Evolutionary conservation across 1,140 invertebrate genomes (phyloP).

Genomic region (Panagrolaimus sp.): DNA sequence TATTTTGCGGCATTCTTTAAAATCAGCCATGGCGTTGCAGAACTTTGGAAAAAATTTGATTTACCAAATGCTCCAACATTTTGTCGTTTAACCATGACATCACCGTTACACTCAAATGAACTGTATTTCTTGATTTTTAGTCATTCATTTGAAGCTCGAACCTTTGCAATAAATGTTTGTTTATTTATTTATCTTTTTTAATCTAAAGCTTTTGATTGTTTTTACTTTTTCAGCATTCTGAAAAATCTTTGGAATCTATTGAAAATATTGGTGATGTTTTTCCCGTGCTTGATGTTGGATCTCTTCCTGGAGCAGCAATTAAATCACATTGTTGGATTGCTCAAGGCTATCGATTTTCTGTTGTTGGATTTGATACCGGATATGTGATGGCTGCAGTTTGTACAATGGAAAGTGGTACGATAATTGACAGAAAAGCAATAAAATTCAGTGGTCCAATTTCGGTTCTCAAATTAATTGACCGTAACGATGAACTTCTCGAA

Average conservation of each 20-base stretch:
- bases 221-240: slow-evolving; percentile 21
- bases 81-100: slow-evolving; percentile 34
- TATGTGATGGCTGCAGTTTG: slow-evolving; percentile 39
- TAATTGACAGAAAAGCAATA: slow-evolving; percentile 35
- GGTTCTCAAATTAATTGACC: slow-evolving; percentile 37
- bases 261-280: slow-evolving; percentile 38
- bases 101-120: slow-evolving; percentile 27
- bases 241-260: slow-evolving; percentile 12
- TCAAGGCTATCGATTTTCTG: slow-evolving; percentile 33
- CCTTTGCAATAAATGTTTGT: slow-evolving; percentile 27
- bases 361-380: slow-evolving; percentile 45
- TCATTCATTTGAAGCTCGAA: slow-evolving; percentile 21
- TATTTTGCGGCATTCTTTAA: slow-evolving; percentile 49
- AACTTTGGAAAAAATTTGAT: slow-evolving; percentile 38
- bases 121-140: slow-evolving; percentile 42
- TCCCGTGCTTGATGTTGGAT: slow-evolving; percentile 34
- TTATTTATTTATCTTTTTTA: slow-evolving; percentile 3
- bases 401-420: slow-evolving; percentile 19
- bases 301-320: slow-evolving; percentile 37
- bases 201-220: not conserved
- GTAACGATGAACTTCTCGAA: slow-evolving; percentile 31
- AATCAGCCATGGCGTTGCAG: slow-evolving; percentile 28
- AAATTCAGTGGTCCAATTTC: slow-evolving; percentile 47
- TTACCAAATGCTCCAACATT: slow-evolving; percentile 35
- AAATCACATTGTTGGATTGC: slow-evolving; percentile 33